Evolutionary conservation across 2,113 vertebrate genomes (phyloP).

Genomic region (Macquaria ambigua): DNA sequence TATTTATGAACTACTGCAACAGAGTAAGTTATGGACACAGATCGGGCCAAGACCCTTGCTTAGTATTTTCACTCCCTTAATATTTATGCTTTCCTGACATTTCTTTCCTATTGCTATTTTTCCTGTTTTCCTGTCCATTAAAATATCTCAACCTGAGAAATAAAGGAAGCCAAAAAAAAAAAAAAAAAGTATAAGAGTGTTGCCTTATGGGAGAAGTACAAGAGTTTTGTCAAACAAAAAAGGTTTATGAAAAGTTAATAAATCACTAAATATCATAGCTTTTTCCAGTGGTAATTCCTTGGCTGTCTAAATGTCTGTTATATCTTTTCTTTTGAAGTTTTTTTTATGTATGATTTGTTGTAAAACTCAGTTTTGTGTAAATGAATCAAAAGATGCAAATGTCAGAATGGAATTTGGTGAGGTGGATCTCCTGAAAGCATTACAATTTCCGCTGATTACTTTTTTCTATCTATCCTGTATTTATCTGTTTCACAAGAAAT

Average conservation of each 20-base stretch:
- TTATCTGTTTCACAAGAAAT: background rate
- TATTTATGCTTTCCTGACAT: constrained; percentile 76
- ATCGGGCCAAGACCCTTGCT: constrained; percentile 74
- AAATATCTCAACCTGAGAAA: constrained; percentile 29
- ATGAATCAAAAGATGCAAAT: background rate
- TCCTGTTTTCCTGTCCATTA: constrained; percentile 66
- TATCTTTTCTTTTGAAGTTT: background rate
- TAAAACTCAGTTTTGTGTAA: background rate
- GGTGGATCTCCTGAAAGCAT: background rate
- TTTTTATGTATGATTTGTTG: background rate
- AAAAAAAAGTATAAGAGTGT: background rate
- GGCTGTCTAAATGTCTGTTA: background rate
- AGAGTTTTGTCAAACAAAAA: background rate
- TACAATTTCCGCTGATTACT: background rate
- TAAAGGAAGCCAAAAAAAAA: background rate
- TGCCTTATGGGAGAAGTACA: background rate
- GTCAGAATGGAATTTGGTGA: background rate
- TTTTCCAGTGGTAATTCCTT: background rate
- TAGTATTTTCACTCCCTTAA: constrained; percentile 77
- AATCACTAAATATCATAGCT: background rate
- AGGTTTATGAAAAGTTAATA: background rate
- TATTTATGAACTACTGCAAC: constrained; percentile 79
- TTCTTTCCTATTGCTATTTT: constrained; percentile 66
- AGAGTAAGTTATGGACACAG: constrained; percentile 78
- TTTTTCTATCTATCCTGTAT: background rate